Evolutionary conservation across 2,113 vertebrate species (phyloP).

Genomic region (Chamaetylas fuelleborni): DNA sequence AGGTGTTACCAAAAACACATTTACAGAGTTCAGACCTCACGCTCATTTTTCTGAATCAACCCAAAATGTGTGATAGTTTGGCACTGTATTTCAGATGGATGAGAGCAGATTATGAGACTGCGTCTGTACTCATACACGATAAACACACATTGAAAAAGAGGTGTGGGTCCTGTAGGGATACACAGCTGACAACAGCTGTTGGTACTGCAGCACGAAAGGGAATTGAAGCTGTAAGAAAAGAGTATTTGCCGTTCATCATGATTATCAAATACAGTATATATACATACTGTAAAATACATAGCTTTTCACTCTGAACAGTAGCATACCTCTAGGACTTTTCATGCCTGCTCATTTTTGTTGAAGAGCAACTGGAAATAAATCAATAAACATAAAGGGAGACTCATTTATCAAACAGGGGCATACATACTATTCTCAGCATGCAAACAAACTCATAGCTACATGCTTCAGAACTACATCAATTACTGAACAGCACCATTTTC

Average conservation of each 20-base stretch:
- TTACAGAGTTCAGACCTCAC: background rate
- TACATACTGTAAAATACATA: background rate
- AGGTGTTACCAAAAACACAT: background rate
- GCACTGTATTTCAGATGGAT: background rate
- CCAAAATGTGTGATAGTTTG: background rate
- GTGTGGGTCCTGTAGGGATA: background rate
- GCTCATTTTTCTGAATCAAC: background rate
- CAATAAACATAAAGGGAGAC: background rate
- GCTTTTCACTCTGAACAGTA: background rate
- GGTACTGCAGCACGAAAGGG: background rate
- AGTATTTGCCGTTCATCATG: background rate
- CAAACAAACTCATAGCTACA: background rate
- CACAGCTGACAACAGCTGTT: background rate
- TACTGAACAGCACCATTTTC: background rate
- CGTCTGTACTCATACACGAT: rapidly evolving
- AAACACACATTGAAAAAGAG: background rate
- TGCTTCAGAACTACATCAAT: background rate
- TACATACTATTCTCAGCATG: background rate
- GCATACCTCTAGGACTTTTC: background rate
- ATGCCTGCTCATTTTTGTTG: background rate
- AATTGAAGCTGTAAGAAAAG: background rate
- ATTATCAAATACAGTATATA: background rate
- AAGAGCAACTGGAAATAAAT: background rate
- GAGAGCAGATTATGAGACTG: background rate
- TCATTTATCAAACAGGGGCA: background rate